Percentiles rank a stretch among this genome's conserved stretches.
Evolutionary conservation across 2,113 vertebrate genomes (phyloP).

Genomic region (Dromas ardeola): DNA sequence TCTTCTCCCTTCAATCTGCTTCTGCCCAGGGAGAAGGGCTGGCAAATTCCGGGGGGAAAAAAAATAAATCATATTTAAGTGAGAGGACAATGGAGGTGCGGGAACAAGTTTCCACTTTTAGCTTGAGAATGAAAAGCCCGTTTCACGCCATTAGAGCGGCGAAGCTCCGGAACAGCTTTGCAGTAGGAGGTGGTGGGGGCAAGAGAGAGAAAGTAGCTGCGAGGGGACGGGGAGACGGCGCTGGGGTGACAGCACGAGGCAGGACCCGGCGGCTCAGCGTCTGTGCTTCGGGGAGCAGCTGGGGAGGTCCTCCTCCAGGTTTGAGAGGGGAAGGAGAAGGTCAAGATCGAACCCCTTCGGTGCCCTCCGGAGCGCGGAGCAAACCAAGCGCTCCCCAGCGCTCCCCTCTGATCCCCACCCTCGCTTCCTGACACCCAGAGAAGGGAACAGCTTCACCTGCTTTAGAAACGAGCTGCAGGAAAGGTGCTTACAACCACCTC

Average conservation of each 20-base stretch:
- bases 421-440: background rate
- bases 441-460: background rate
- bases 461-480: background rate
- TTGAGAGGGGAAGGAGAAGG: background rate
- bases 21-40: background rate
- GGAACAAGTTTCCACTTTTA: conserved; percentile 51
- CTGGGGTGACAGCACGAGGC: background rate
- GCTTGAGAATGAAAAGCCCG: background rate
- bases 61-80: background rate
- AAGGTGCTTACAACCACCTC: background rate
- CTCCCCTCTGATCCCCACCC: background rate
- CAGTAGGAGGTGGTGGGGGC: conserved; percentile 57
- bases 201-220: background rate
- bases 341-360: background rate
- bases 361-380: background rate
- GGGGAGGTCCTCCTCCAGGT: too few species aligned
- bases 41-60: background rate
- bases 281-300: background rate
- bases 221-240: background rate
- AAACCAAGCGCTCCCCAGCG: background rate
- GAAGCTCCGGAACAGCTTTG: conserved; percentile 39
- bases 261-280: background rate
- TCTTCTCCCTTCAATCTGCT: background rate
- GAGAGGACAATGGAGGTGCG: conserved; percentile 17
- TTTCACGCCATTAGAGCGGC: conserved; percentile 7